Evolutionary conservation across 2,797 vertebrate genomes (phyloP), one percentile per base, ranked within the genome.

Genomic region (Scyliorhinus canicula): DNA sequence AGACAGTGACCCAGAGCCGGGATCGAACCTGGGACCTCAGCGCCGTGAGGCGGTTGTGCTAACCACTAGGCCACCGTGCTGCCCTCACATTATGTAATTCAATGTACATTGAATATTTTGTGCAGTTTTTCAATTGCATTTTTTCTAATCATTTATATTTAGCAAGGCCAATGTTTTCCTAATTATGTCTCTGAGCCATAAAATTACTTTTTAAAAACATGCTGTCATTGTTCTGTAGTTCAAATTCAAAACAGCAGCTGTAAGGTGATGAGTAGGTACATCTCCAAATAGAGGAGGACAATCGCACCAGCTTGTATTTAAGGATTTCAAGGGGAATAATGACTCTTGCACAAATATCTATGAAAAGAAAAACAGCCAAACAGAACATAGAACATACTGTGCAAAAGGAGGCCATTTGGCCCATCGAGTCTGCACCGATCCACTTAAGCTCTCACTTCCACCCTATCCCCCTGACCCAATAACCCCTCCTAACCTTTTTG

Each of bases 211-310:
- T n/a, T 82, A 16, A 86, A 52, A 28, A 52, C 11, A 14, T 52
- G 24, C 47, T 50, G 55, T n/a, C 50, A 86, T 31, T 12, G 28
- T 12, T 12, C 50, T 52, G n/a, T n/a, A n/a, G n/a, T n/a, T n/a
- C n/a, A n/a, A n/a, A n/a, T n/a, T n/a, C n/a, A n/a, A n/a, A n/a
- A 86, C 31, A 14, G 47, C 47, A 85, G 47, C 24, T 52, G 24
- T 19, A 21, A 26, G 71, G n/a, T 86, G 79, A 95, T 95, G 67
- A 96, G 4, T 12, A n/a, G 26, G 1, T 95, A 96, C 0, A 95
- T 26, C 28, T 21, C 31, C 31, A 69, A 19, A 95, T 60, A 88
- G 94, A 57, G 95, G 47, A 95, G 88, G 57, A 95, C 24, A 63
- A 93, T 88, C 50, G 67, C 67, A 52, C n/a, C 74, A 44, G 24